Evolutionary conservation across 2,888 invertebrate genomes (phyloP), one percentile per base, ranked within the genome.

Genomic region (Thereva unica): DNA sequence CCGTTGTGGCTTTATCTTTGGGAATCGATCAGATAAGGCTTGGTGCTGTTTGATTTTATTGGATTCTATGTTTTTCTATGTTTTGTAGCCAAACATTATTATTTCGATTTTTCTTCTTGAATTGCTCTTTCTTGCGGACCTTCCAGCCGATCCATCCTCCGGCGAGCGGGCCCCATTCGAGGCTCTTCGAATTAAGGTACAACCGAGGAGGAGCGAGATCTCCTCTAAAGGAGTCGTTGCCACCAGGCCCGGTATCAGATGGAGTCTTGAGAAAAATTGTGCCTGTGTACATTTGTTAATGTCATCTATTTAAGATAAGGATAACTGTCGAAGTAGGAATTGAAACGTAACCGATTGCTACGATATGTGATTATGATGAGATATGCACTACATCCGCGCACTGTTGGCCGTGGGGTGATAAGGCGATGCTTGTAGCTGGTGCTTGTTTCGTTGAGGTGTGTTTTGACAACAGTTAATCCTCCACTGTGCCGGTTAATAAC

Each of bases 11-110:
- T 42, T 44, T 64, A 65, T 61, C 65, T 56, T 50, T 66, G 66
- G 64, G 59, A 68, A 68, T 66, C 66, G 66, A 68, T 68, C 68
- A 64, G 66, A 68, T 68, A 68, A 68, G 42, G 56, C 61, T n/a
- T 38, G 49, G 49, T 55, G 50, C 68, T 68, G 59, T 68, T 68
- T 68, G 65, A 68, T 68, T 66, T 65, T 68, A 68, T 66, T 57
- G 50, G 57, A 52, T 59, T 56, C 59, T 45, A 66, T 66, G 56
- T 56, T 67, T 67, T 64, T 52, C 64, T 67, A 57, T 67, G 45
- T 65, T 66, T 66, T 68, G 61, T 66, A 61, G 54, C 61, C 66
- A 44, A 56, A 42, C 42, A 55, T 68, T 68, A 68, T 68, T 44
- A 52, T 50, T n/a, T 35, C 68, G 63, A 68, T 68, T 68, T 68